Conservation (phyloP, 2,113 vertebrate species). For the Picathartes gymnocephalus region DNA sequence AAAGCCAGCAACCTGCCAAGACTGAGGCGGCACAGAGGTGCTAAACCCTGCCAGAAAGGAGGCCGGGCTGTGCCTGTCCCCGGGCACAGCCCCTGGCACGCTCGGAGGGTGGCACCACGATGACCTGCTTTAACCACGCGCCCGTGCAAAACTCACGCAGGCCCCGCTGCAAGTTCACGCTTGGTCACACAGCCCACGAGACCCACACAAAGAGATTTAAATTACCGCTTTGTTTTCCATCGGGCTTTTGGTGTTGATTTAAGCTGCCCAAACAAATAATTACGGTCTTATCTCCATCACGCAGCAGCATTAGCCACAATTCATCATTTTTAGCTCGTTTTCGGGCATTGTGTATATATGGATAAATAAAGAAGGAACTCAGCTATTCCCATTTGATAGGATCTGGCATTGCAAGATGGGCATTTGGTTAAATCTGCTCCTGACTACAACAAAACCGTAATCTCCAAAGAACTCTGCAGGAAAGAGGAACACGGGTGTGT, state of each 20-base stretch:
- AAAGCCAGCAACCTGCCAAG: fast-evolving
- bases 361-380: not conserved
- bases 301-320: conserved; percentile 72
- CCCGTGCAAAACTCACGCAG: not conserved
- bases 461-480: not conserved
- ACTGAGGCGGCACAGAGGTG: fast-evolving
- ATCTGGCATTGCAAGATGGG: not conserved
- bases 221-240: conserved; percentile 66
- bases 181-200: conserved; percentile 41
- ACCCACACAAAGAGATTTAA: conserved; percentile 48
- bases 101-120: not conserved
- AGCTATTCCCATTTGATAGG: not conserved
- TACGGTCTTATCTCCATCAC: conserved; percentile 74
- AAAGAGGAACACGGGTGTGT: not conserved
- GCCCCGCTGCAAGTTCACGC: not conserved
- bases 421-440: not conserved
- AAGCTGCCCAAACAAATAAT: conserved; percentile 76
- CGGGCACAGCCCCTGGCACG: not conserved
- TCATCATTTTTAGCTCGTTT: conserved; percentile 65
- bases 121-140: not conserved
- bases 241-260: conserved; percentile 66
- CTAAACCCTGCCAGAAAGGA: not conserved
- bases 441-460: not conserved
- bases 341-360: not conserved
- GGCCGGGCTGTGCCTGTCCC: fast-evolving